These are phyloP conservation scores for Macrostomum cliftonense DNA, from an alignment of 2,888 invertebrate species.

Conservation along the genomic window DNA sequence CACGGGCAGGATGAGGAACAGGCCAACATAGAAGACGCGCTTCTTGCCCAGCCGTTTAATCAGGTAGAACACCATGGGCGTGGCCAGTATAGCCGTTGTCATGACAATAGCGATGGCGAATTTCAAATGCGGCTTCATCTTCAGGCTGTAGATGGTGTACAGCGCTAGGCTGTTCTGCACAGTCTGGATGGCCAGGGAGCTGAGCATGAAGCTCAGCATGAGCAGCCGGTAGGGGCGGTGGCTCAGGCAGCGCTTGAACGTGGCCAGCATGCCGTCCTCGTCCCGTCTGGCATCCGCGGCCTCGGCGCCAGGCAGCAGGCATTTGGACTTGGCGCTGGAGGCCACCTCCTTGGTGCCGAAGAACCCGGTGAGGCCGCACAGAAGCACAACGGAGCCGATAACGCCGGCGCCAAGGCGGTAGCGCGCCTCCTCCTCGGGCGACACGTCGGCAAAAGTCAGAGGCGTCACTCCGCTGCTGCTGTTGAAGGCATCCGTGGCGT, in stretches of 20 bases:
- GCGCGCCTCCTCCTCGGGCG: no score
- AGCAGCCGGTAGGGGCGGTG: no score
- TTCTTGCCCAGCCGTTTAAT: constrained; percentile 23
- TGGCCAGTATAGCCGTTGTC: constrained; percentile 22
- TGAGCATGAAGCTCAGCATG: no score
- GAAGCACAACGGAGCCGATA: constrained; percentile 18
- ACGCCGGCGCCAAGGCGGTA: constrained; percentile 17
- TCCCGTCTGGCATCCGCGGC: no score
- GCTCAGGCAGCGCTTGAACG: no score
- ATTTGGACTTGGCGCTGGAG: no score
- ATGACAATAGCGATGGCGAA: constrained; percentile 21
- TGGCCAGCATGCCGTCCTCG: no score
- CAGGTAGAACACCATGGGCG: constrained; percentile 24
- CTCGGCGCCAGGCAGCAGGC: no score
- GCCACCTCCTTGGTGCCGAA: constrained; percentile 20
- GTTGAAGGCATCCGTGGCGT: no score
- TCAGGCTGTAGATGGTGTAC: constrained; percentile 22
- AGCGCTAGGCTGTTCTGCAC: constrained; percentile 27
- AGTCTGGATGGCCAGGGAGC: constrained; percentile 15
- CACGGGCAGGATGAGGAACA: no score
- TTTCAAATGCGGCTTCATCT: constrained; percentile 20
- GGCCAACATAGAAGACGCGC: constrained; percentile 21
- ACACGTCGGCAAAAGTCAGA: no score
- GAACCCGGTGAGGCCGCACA: constrained; percentile 20
- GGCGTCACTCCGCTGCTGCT: no score